Conservation (phyloP, 2,113 vertebrate species). For the Cranoglanis bouderius region DNA sequence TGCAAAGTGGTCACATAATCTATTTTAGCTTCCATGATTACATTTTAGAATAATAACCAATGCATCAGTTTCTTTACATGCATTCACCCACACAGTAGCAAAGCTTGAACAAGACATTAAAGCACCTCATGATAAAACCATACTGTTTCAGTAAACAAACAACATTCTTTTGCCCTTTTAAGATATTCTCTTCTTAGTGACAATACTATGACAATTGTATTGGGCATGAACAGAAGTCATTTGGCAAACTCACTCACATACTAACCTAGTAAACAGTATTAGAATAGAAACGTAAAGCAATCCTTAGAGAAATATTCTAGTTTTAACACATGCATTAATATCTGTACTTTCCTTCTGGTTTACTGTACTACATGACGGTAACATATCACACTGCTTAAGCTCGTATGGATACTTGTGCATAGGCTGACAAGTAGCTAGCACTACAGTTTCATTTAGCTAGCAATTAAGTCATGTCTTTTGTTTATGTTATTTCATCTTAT, state of each 20-base stretch:
- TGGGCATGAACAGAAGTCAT: not conserved
- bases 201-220: not conserved
- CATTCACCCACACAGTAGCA: not conserved
- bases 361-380: not conserved
- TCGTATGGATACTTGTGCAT: not conserved
- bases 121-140: not conserved
- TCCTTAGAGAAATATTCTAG: not conserved
- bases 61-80: not conserved
- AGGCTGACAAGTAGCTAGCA: not conserved
- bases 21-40: not conserved
- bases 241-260: not conserved
- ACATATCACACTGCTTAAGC: not conserved
- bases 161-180: not conserved
- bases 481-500: not conserved
- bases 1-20: not conserved
- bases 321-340: not conserved
- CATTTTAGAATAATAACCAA: not conserved
- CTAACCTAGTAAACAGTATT: not conserved
- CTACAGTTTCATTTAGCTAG: not conserved
- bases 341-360: not conserved
- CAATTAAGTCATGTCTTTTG: not conserved
- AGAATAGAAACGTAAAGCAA: not conserved
- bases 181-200: not conserved
- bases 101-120: not conserved
- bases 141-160: not conserved